phyloP scores from a whole-genome alignment of 2,113 vertebrate genomes.

The Odontophorus gujanensis region DNA sequence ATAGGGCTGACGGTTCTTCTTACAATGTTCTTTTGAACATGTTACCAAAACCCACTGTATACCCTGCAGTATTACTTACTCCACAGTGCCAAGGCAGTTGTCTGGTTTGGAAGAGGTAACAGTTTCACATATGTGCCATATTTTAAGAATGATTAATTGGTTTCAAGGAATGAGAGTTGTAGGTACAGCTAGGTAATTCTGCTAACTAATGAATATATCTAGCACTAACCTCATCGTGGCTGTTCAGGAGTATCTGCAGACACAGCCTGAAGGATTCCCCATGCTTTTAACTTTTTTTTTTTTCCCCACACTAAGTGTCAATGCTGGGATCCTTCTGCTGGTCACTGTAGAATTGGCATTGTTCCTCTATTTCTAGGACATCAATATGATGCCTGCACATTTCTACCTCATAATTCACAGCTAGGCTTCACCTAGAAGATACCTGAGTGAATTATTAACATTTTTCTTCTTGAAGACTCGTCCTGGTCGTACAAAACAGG shows the following conservation, averaged over 20 bases:
- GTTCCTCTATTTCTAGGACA: neutral
- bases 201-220: slow-evolving; percentile 3
- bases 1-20: neutral
- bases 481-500: slow-evolving; percentile 1
- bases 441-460: neutral
- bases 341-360: neutral
- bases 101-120: slow-evolving; percentile 42
- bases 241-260: neutral
- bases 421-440: neutral
- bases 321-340: neutral
- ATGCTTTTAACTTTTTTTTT: neutral
- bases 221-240: neutral
- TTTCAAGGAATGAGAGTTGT: slow-evolving; percentile 16
- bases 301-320: neutral
- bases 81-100: slow-evolving; percentile 30
- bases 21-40: neutral
- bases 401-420: neutral
- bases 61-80: slow-evolving; percentile 11
- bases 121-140: slow-evolving; percentile 64
- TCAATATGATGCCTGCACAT: neutral
- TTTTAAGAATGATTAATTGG: slow-evolving; percentile 50
- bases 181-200: slow-evolving; percentile 14
- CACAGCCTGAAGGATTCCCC: neutral
- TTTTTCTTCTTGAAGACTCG: neutral
- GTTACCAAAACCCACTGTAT: slow-evolving; percentile 2